These are phyloP conservation scores for Pyrgilauda ruficollis DNA, from an alignment of 2,113 vertebrate species.

Conservation along the genomic window DNA sequence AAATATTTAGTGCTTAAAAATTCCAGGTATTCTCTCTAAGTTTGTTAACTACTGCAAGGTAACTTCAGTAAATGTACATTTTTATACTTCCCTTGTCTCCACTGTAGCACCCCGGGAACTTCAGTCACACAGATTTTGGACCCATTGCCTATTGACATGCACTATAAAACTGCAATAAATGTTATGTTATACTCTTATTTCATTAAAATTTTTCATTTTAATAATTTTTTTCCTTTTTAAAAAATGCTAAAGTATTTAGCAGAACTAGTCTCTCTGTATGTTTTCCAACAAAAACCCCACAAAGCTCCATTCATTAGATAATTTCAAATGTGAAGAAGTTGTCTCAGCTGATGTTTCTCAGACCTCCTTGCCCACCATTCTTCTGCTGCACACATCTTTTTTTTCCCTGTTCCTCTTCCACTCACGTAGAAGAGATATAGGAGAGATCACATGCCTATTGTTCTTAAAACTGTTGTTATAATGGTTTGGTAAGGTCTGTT, in stretches of 20 bases:
- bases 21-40: background rate
- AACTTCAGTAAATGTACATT: background rate
- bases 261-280: background rate
- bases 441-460: background rate
- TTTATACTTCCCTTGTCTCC: background rate
- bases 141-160: conserved; percentile 36
- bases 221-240: background rate
- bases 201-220: conserved; percentile 41
- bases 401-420: background rate
- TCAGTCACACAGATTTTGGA: conserved; percentile 35
- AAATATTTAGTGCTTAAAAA: background rate
- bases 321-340: background rate
- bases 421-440: background rate
- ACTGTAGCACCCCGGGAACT: conserved; percentile 26
- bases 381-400: background rate
- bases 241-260: background rate
- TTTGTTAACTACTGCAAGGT: background rate
- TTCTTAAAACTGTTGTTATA: background rate
- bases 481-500: background rate
- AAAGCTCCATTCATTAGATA: background rate
- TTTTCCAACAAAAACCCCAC: background rate
- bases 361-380: background rate
- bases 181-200: conserved; percentile 49
- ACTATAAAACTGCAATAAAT: conserved; percentile 45
- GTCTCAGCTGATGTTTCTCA: background rate